Conservation (phyloP, 1,140 invertebrate genomes). For the Papilio polyxenes region DNA sequence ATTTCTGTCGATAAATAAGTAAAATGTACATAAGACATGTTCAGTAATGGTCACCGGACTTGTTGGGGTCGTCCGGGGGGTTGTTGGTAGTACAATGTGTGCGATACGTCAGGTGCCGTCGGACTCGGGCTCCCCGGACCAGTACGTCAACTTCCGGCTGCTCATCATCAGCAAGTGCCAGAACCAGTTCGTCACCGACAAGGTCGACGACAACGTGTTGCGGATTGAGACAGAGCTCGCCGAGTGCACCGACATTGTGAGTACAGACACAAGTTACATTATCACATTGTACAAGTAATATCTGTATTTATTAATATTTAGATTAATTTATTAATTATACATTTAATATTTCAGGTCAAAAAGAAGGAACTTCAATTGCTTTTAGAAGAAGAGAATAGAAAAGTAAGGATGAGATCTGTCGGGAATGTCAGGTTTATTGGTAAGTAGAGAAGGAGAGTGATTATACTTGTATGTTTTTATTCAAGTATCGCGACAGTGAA, state of each 20-base stretch:
- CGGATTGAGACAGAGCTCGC: slow-evolving; percentile 84
- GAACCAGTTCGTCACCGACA: slow-evolving; percentile 88
- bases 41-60: no score
- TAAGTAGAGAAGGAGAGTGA: slow-evolving; percentile 47
- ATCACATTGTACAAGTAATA: background rate
- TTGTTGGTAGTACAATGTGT: no score
- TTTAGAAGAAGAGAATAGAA: slow-evolving; percentile 88
- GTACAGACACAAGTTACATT: slow-evolving; percentile 52
- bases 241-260: slow-evolving; percentile 83
- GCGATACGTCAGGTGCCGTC: slow-evolving; percentile 59
- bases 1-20: no score
- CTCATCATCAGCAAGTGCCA: slow-evolving; percentile 92
- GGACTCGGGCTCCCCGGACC: slow-evolving; percentile 64
- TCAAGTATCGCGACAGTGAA: background rate
- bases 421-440: slow-evolving; percentile 92
- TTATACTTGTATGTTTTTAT: no score
- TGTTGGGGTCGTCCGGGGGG: no score
- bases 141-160: slow-evolving; percentile 86
- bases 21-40: no score
- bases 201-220: slow-evolving; percentile 85
- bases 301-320: no score
- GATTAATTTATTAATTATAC: no score
- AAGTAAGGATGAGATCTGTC: slow-evolving; percentile 89
- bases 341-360: slow-evolving; percentile 80
- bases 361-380: slow-evolving; percentile 86